These are phyloP conservation scores for Brachystomella parvula DNA, from an alignment of 1,140 invertebrate genomes.

Conservation along the genomic window DNA sequence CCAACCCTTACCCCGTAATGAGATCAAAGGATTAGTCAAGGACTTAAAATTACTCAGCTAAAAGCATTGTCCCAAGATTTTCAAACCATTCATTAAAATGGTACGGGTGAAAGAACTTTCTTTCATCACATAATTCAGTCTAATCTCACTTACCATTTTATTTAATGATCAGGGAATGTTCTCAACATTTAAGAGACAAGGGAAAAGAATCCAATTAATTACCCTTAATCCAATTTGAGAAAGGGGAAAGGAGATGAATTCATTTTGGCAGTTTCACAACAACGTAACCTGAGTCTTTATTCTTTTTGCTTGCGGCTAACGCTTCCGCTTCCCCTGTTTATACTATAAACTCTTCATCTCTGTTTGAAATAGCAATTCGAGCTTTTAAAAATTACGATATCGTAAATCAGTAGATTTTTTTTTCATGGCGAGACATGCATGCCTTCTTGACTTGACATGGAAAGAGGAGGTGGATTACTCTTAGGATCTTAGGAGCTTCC, in stretches of 20 bases:
- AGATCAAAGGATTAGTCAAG: constrained; percentile 75
- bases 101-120: not conserved
- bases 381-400: too few relatives aligned
- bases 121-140: not conserved
- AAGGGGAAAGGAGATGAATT: not conserved
- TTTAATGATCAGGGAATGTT: too few relatives aligned
- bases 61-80: not conserved
- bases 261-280: not conserved
- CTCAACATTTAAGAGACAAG: too few relatives aligned
- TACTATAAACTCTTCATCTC: too few relatives aligned
- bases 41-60: constrained; percentile 65
- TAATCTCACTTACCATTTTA: not conserved
- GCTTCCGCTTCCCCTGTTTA: too few relatives aligned
- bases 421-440: not conserved
- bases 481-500: not conserved
- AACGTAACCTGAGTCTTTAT: not conserved
- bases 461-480: not conserved
- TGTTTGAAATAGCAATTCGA: too few relatives aligned
- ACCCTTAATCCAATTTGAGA: not conserved
- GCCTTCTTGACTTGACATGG: not conserved
- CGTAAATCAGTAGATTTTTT: not conserved
- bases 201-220: too few relatives aligned
- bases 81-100: not conserved
- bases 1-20: constrained; percentile 82
- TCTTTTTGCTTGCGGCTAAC: not conserved